phyloP scores from a whole-genome alignment of 1,140 invertebrate genomes.

The Tenebrio molitor region DNA sequence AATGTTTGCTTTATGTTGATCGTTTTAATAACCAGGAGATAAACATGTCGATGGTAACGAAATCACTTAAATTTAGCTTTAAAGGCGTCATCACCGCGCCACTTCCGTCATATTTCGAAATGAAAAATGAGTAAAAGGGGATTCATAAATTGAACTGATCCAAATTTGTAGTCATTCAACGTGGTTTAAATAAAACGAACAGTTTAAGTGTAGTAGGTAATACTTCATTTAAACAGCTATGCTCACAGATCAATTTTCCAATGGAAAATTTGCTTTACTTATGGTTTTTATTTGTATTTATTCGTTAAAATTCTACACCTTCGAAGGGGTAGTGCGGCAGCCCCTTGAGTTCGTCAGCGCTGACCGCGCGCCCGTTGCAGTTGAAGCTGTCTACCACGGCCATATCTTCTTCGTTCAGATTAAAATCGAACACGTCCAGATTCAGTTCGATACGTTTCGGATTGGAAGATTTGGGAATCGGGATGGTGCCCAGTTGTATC shows the following conservation, averaged over 20 bases:
- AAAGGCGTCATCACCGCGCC: no score
- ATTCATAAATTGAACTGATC: no score
- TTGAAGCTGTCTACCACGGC: conserved; percentile 63
- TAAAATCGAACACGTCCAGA: conserved; percentile 72
- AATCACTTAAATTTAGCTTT: no score
- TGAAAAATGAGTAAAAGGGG: no score
- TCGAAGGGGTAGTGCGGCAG: conserved; percentile 56
- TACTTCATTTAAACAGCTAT: neutral
- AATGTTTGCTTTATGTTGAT: neutral
- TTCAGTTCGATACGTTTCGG: conserved; percentile 71
- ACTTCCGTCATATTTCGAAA: no score
- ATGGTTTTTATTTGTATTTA: no score
- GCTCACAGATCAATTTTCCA: neutral
- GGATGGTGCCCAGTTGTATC: conserved; percentile 70
- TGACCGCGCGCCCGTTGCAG: conserved; percentile 59
- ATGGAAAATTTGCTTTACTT: no score
- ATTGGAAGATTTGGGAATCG: conserved; percentile 77
- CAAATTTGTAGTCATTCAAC: no score
- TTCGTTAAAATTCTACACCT: conserved; percentile 61
- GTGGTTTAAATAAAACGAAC: no score
- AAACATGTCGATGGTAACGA: no score
- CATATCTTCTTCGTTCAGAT: conserved; percentile 68
- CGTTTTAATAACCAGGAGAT: no score
- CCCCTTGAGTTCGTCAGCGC: conserved; percentile 43
- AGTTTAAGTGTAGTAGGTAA: neutral